A percentile compares a stretch with the other conserved stretches of the same genome.
Conservation (phyloP, 2,797 vertebrate genomes). For the Darevskia mixta region DNA sequence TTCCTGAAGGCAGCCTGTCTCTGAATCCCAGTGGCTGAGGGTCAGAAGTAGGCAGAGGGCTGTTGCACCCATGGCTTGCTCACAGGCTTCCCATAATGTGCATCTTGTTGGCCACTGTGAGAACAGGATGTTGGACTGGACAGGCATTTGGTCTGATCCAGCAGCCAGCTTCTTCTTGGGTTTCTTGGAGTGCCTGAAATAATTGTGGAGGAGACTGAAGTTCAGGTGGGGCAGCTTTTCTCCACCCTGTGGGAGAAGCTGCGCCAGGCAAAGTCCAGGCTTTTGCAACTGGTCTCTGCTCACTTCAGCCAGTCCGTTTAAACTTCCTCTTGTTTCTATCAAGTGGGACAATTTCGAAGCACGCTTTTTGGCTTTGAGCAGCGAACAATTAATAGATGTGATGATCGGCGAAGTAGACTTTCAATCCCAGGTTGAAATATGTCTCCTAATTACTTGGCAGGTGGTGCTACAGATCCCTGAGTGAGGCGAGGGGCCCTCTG, state of each 20-base stretch:
- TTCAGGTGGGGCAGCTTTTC: background rate
- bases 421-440: background rate
- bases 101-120: too few species aligned
- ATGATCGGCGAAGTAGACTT: too few species aligned
- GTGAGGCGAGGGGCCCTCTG: background rate
- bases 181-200: background rate
- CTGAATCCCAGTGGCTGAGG: too few species aligned
- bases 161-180: too few species aligned
- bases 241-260: too few species aligned
- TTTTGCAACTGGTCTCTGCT: background rate
- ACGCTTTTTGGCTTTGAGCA: background rate
- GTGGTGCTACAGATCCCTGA: background rate
- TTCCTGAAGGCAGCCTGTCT: background rate
- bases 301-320: background rate
- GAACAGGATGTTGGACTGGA: too few species aligned
- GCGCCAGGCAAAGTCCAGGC: background rate
- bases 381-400: background rate
- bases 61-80: too few species aligned
- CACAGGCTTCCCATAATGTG: too few species aligned
- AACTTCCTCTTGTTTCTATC: background rate
- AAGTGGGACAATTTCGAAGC: background rate
- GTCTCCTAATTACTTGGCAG: conserved; percentile 13
- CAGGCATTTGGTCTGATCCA: too few species aligned
- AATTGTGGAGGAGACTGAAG: background rate
- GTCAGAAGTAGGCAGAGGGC: too few species aligned